Evolutionary conservation across 2,797 vertebrate species (phyloP), one percentile per base, ranked within the genome.

Genomic region (Steatocranus sp.): DNA sequence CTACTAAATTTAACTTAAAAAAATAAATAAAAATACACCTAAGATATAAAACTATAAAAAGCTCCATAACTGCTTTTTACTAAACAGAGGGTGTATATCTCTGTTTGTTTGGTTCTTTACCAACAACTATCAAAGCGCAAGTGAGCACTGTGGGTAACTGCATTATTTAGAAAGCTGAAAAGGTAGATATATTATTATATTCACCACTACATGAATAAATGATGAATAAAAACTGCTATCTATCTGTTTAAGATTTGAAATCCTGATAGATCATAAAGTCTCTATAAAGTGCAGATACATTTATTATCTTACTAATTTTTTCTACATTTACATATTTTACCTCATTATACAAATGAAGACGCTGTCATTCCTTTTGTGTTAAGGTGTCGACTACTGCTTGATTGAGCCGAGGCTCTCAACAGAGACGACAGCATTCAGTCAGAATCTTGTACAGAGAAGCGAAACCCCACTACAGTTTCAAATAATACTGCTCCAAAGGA

Each of bases 191-290:
- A 85, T 75, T 82, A 81, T 17, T 10, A 83, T 76, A 78, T 83
- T 70, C 68, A 86, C 66, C 53, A 34, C 66, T 80, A 17, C 80
- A 88, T 89, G 56, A 87, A 88, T 89, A 90, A 91, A 89, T 81
- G 8, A 92, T 84, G 1, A 11, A 41, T 36, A 46, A 84, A 87
- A 83, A 53, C 34, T 78, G 74, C 14, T 12, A 50, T 25, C 25
- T 43, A n/a, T 34, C 11, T 83, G 41, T 78, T 76, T 58, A 76
- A 75, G 18, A 61, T 61, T 36, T 61, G 5, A 61, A 61, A 61
- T 36, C 32, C 56, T 0, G 56, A 61, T 61, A 36, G 32, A 61
- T 61, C 6, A 61, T 10, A 36, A 61, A 34, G 18, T 8, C 32
- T 20, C 56, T 20, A 61, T 8, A 12, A 2, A 61, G 56, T 36